Percentiles rank a stretch among this genome's conserved stretches.
These are phyloP conservation scores for Tetrax tetrax DNA, from an alignment of 2,113 vertebrate species.

Conservation along the genomic window DNA sequence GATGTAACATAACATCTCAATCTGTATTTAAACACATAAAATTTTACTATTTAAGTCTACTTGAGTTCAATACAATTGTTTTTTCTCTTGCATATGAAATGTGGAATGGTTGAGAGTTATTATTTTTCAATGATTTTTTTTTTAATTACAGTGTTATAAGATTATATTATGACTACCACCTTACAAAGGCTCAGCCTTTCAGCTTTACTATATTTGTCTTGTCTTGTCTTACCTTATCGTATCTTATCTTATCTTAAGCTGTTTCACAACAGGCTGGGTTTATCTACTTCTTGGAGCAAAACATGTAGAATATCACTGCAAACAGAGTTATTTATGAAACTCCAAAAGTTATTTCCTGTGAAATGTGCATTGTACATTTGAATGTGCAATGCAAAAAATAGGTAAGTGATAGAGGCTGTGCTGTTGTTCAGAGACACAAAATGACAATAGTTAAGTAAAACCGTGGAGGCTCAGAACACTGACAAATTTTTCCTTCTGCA, in stretches of 20 bases:
- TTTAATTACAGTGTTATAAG: neutral
- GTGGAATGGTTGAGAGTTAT: neutral
- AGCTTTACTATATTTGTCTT: neutral
- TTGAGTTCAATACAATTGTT: neutral
- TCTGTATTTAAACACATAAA: neutral
- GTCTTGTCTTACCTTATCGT: too few relatives aligned
- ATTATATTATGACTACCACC: neutral
- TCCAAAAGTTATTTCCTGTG: neutral
- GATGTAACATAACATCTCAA: neutral
- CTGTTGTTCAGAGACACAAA: neutral
- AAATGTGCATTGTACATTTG: neutral
- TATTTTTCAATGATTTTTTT: neutral
- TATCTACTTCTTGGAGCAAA: neutral
- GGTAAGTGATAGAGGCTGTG: neutral
- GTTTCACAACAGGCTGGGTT: neutral
- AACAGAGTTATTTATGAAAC: neutral
- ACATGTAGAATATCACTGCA: neutral
- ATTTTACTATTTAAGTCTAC: neutral
- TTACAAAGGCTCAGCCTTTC: neutral
- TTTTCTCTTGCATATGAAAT: neutral
- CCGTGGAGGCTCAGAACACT: neutral
- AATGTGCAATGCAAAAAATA: neutral
- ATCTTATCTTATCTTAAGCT: neutral
- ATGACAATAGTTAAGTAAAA: neutral
- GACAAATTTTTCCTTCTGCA: neutral